Evolutionary conservation across 2,113 vertebrate species (phyloP).

Genomic region (Chitala chitala): DNA sequence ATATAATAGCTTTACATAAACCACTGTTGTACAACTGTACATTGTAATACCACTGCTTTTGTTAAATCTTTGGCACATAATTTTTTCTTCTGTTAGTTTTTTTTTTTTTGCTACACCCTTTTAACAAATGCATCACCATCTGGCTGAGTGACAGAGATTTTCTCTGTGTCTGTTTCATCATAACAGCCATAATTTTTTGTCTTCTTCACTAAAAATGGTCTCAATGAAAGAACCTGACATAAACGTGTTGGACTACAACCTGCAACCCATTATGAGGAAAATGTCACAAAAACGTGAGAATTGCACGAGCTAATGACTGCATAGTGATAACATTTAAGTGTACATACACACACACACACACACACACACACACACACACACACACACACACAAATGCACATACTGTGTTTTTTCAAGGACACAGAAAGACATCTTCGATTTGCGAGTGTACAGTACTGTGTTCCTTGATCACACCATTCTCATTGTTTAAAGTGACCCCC

Average conservation of each 20-base stretch:
- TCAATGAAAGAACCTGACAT: no score
- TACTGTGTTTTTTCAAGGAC: background rate
- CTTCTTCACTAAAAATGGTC: no score
- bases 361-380: background rate
- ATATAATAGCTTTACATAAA: conserved; percentile 27
- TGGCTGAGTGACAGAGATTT: no score
- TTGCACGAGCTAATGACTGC: background rate
- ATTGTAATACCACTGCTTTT: no score
- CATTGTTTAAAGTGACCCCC: background rate
- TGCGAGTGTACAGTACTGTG: background rate
- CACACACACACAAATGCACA: background rate
- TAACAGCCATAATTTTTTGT: no score
- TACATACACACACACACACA: background rate
- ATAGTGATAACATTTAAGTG: background rate
- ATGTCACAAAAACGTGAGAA: background rate
- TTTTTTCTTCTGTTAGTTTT: no score
- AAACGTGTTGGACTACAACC: no score
- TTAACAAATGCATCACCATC: no score
- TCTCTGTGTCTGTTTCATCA: no score
- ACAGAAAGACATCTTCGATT: background rate
- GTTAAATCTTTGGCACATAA: no score
- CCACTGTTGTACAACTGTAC: conserved; percentile 24
- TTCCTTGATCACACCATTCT: background rate
- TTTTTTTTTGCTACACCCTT: no score
- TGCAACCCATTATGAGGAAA: no score